Evolutionary conservation across 1,140 invertebrate species (phyloP).

Genomic region (Frieseomelitta varia): DNA sequence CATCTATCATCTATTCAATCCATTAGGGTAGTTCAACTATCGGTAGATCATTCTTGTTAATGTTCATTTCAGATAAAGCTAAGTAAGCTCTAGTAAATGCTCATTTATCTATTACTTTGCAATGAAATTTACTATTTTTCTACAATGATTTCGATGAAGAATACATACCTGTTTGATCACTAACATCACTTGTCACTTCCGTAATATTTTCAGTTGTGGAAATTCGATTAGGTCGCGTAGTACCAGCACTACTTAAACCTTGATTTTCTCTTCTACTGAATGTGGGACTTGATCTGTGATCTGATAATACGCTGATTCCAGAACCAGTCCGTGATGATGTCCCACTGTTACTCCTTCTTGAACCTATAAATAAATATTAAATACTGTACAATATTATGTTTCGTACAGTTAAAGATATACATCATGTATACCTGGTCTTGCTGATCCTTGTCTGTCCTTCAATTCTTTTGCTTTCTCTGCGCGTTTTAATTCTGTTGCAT

Average conservation of each 20-base stretch:
- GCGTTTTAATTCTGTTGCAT: constrained; percentile 90
- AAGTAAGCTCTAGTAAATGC: constrained; percentile 16
- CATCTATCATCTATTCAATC: constrained; percentile 78
- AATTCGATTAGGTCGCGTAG: constrained; percentile 51
- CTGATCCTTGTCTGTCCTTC: constrained; percentile 84
- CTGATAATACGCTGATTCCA: constrained; percentile 82
- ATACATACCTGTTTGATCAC: constrained; percentile 53
- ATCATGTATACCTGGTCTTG: constrained; percentile 81
- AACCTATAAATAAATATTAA: constrained; percentile 73
- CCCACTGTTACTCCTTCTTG: constrained; percentile 83
- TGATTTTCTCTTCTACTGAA: constrained; percentile 64
- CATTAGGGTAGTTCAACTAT: constrained; percentile 73
- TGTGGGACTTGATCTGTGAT: constrained; percentile 76
- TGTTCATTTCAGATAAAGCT: constrained; percentile 60
- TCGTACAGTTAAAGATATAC: constrained; percentile 22
- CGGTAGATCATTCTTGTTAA: constrained; percentile 73
- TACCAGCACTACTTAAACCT: constrained; percentile 66
- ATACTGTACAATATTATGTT: constrained; percentile 20
- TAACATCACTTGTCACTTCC: constrained; percentile 46
- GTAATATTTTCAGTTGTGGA: constrained; percentile 55
- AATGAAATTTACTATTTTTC: not conserved
- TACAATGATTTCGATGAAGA: not conserved
- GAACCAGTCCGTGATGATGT: constrained; percentile 83
- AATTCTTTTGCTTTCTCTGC: constrained; percentile 91
- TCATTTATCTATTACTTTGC: not conserved